Percentiles rank a stretch among this genome's conserved stretches.
Evolutionary conservation across 2,888 invertebrate species (phyloP).

Genomic region (Euphydryas editha): DNA sequence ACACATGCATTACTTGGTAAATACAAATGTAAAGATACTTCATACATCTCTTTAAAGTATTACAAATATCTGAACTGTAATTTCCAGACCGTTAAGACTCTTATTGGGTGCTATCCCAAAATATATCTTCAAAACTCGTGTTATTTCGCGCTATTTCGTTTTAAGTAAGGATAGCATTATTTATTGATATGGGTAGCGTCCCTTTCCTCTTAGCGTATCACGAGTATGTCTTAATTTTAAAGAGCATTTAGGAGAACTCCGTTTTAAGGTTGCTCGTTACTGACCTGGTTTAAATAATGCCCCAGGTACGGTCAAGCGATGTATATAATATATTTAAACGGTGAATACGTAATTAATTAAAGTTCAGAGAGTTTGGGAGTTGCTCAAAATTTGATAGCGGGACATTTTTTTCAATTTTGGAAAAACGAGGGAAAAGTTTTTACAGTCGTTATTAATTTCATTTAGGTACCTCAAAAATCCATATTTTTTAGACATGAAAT

Average conservation of each 20-base stretch:
- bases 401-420: conserved; percentile 27
- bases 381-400: conserved; percentile 36
- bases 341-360: conserved; percentile 35
- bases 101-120: neutral
- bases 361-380: conserved; percentile 28
- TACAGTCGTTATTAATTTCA: neutral
- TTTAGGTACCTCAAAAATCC: neutral
- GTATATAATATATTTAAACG: conserved; percentile 44
- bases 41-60: neutral
- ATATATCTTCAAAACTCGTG: conserved; percentile 20
- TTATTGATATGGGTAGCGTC: conserved; percentile 39
- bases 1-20: too few relatives aligned
- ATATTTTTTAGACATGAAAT: conserved; percentile 1
- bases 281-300: conserved; percentile 49
- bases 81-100: conserved; percentile 1
- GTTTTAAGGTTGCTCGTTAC: conserved; percentile 35
- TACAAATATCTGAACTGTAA: neutral
- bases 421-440: conserved; percentile 20
- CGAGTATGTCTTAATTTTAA: conserved; percentile 44
- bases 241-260: conserved; percentile 44
- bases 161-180: conserved; percentile 37
- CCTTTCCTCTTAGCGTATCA: conserved; percentile 35
- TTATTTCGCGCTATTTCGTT: conserved; percentile 29
- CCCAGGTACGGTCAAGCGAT: conserved; percentile 40
- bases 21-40: neutral